Conservation (phyloP, 1,140 invertebrate genomes). For the Cydia amplana region DNA sequence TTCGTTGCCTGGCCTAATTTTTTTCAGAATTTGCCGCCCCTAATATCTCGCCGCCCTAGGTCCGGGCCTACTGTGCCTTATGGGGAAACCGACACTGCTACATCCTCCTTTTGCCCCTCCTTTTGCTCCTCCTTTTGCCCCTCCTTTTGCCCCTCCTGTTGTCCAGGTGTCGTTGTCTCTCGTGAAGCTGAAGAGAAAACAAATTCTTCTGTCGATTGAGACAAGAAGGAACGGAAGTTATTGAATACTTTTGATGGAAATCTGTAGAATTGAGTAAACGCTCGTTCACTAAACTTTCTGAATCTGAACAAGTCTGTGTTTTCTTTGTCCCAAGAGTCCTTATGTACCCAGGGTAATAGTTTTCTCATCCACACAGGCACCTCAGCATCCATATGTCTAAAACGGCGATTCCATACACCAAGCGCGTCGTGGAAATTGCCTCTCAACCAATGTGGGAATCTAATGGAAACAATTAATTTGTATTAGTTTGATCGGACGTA, state of each 20-base stretch:
- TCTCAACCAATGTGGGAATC: background rate
- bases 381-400: background rate
- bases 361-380: background rate
- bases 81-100: too few relatives aligned
- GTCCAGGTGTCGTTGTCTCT: background rate
- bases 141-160: too few relatives aligned
- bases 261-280: background rate
- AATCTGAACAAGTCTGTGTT: background rate
- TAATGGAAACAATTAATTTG: background rate
- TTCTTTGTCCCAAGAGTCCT: background rate
- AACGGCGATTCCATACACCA: background rate
- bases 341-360: background rate
- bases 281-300: background rate
- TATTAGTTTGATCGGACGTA: background rate
- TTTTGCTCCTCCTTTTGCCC: too few relatives aligned
- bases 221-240: background rate
- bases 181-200: background rate
- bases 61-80: too few relatives aligned
- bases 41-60: too few relatives aligned
- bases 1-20: too few relatives aligned
- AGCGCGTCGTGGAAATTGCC: background rate
- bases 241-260: constrained; percentile 5
- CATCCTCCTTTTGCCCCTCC: too few relatives aligned
- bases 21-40: too few relatives aligned
- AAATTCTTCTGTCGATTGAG: background rate